Conservation (phyloP, 2,888 invertebrate species). For the Synergus itoensis region DNA sequence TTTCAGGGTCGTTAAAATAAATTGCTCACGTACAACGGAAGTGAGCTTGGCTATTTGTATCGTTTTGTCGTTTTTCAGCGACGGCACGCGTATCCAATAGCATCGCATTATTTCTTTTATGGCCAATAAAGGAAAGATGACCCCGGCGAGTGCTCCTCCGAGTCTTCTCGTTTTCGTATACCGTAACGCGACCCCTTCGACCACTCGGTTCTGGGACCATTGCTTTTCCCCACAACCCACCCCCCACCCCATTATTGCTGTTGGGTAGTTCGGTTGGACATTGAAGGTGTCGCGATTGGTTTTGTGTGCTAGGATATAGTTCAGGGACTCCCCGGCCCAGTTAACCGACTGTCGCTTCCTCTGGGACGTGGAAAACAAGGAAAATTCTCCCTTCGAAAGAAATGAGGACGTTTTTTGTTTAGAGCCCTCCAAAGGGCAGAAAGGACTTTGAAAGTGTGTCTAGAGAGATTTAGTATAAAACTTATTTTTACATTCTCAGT, state of each 20-base stretch:
- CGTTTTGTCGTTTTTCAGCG: constrained; percentile 71
- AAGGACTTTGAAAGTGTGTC: background rate
- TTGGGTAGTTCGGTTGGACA: constrained; percentile 64
- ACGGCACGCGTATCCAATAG: constrained; percentile 71
- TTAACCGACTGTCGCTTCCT: constrained; percentile 66
- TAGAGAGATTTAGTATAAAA: background rate
- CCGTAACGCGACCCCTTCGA: constrained; percentile 42
- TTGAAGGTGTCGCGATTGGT: constrained; percentile 76
- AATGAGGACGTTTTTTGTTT: constrained; percentile 19
- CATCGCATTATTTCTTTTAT: constrained; percentile 77
- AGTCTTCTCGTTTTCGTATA: constrained; percentile 47
- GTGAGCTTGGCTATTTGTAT: constrained; percentile 64
- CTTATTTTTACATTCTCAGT: background rate
- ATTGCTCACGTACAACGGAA: constrained; percentile 41
- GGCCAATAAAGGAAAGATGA: constrained; percentile 75
- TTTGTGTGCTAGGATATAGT: constrained; percentile 73
- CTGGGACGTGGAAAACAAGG: constrained; percentile 26
- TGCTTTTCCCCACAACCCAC: constrained; percentile 54
- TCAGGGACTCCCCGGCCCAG: constrained; percentile 76
- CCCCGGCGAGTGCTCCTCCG: constrained; percentile 59
- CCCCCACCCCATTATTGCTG: constrained; percentile 66
- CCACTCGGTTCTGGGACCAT: constrained; percentile 47
- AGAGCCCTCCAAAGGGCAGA: background rate
- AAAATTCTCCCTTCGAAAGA: constrained; percentile 12
- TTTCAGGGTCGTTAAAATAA: constrained; percentile 30